phyloP scores from a whole-genome alignment of 2,888 invertebrate genomes.

The Antheraea assamensis region DNA sequence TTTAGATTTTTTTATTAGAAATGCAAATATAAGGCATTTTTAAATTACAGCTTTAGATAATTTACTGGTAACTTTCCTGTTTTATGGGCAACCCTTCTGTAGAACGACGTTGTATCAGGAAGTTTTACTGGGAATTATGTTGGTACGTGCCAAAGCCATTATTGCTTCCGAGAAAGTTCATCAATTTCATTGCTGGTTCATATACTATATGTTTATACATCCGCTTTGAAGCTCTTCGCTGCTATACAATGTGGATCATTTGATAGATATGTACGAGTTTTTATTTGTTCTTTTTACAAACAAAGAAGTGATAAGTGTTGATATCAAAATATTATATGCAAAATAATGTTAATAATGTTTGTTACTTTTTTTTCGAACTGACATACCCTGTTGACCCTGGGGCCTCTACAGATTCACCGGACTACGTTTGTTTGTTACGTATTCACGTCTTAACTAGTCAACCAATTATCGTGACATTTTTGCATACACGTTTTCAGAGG shows the following conservation, averaged over 20 bases:
- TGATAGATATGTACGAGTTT: background rate
- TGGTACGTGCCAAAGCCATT: constrained; percentile 83
- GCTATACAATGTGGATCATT: background rate
- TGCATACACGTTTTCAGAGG: too few relatives aligned
- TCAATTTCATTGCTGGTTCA: constrained; percentile 78
- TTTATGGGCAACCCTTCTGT: constrained; percentile 57
- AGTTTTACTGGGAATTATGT: constrained; percentile 81
- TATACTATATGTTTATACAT: constrained; percentile 42
- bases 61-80: background rate
- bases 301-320: background rate
- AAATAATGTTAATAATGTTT: too few relatives aligned
- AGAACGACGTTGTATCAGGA: constrained; percentile 66
- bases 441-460: too few relatives aligned
- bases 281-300: background rate
- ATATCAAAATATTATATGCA: background rate
- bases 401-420: too few relatives aligned
- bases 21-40: background rate
- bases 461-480: too few relatives aligned
- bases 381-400: too few relatives aligned
- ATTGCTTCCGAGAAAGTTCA: constrained; percentile 83
- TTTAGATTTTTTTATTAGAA: background rate
- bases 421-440: too few relatives aligned
- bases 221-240: constrained; percentile 10
- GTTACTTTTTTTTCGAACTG: too few relatives aligned
- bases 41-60: constrained; percentile 17